Evolutionary conservation across 2,113 vertebrate species (phyloP), one percentile per base, ranked within the genome.

Genomic region (Okapia johnstoni): DNA sequence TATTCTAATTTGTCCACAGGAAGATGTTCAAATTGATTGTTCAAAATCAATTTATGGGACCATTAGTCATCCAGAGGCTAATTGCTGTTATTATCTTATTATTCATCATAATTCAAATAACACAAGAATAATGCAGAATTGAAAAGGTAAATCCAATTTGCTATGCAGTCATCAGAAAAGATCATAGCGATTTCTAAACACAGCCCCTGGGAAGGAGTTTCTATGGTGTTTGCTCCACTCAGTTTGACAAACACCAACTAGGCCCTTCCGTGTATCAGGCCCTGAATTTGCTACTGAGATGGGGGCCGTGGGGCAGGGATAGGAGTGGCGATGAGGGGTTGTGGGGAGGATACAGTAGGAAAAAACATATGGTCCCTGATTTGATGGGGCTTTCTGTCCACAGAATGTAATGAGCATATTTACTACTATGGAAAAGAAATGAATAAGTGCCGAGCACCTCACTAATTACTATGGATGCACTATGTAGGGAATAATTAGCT

Each of bases 51-150:
- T 98, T 98, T 98, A 98, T 94, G 57, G 90, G 88, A 96, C 97
- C 97, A 98, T 97, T 98, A 98, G 94, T 98, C 97, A 98, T 98
- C 95, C 96, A 96, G 93, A 98, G 96, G 97, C 97, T 98, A 98
- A 98, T 98, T 98, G 96, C 88, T 94, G 85, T 98, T 98, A 98
- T 98, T 98, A 97, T 96, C 96, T 97, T 97, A 97, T 97, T 98
- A 97, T 97, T 98, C 96, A 97, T 97, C 94, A 98, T 97, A 98
- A 98, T 98, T 88, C 83, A 94, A 98, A 96, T 96, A 97, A 91
- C 93, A 93, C 52, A 96, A 97, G 97, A 98, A 98, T 98, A 97
- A 98, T 87, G 77, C 61, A 96, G 96, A 98, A 98, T 97, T 98
- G 96, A 98, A 98, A 96, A 98, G 93, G 95, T 97, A 98, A 98